Base-by-base conservation (phyloP, 2,113 vertebrate genomes). In the Alces alces region DNA sequence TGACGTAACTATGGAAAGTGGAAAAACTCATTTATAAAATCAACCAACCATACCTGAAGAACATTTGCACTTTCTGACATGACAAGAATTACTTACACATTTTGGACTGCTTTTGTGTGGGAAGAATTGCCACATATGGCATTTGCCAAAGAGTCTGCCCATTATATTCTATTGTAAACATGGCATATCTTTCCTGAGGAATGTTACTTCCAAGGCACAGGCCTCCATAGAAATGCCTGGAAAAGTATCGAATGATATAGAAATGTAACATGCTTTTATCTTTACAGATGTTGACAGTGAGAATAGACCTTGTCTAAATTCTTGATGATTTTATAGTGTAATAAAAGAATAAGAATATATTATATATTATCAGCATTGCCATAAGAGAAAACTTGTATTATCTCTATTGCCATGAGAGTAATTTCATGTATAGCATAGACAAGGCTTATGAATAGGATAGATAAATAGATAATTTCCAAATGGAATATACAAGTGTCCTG, bases 11-110 rank as follows among this genome's bases (percentile, higher is more conserved):
- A 97, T 60, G 39, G 90, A 97, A 97, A 97, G 88, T 95, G 76
- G 92, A 92, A 98, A 97, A 97, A 94, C 86, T 96, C 87, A 96
- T 97, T 97, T 98, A 96, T 79, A 96, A 95, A 97, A 97, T 89
- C 94, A 97, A 89, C 86, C 93, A 97, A 91, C 91, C 95, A 94
- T 94, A 90, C 78, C 94, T 97, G 88, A 97, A 89, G 82, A 96
- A 85, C 58, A 93, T 97, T 73, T 97, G 50, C 79, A 93, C n/a
- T 94, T 86, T 87, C 66, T 96, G 95, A 94, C 97, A 90, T 79
- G 84, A 94, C 95, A 96, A 96, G 94, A 95, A 98, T 97, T 87
- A 66, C 64, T 80, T 93, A 89, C 93, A 95, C 85, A 95, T 96
- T 97, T 95, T 94, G 76, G 78, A 94, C 57, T 83, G 58, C 66